Base-by-base conservation (phyloP, 64 coral and sea anemone genomes). In the Dendrophyllia cribrosa region DNA sequence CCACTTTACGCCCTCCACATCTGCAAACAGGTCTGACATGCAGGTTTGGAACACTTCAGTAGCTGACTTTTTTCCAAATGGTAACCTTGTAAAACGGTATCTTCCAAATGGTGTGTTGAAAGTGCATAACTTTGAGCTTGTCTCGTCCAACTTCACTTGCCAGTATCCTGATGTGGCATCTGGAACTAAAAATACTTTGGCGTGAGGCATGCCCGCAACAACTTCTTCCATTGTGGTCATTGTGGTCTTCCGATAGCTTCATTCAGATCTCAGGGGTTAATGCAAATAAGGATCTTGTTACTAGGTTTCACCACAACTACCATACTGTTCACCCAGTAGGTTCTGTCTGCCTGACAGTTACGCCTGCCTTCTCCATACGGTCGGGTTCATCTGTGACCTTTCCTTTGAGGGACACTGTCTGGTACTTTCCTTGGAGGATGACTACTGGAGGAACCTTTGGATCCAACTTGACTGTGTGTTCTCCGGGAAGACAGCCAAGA, bases 21-120 rank as follows among this genome's bases (percentile, higher is more conserved):
- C 92, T 72, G 2, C 9, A 44, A 94, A 75, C 53, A 89, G 9
- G 5, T 89, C 19, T 45, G 58, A 70, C 79, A 89, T 94, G 65
- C 4, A 9, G 72, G 77, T 74, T 58, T 94, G 77, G 53, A 94
- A 94, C 51, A 89, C 86, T 70, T 89, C 92, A 43, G 45, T 66
- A 0, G 77, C 77, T 51, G 86, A 94, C 14, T 89, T 89, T 9
- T 76, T 85, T 26, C 77, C 86, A 76, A 89, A 89, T 6, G 92
- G 92, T 75, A 89, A 26, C 45, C 55, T 43, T 22, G 70, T 71
- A 7, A 89, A 94, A 2, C 86, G 77, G 2, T 94, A 89, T 58
- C 77, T 74, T 53, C 92, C 92, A 63, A 71, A 88, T 4, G 84
- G 75, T 7, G 24, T 81, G 26, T 88, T 88, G 34, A 88, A 64